Conservation (phyloP, 2,797 vertebrate genomes). For the Poecilia velifera region DNA sequence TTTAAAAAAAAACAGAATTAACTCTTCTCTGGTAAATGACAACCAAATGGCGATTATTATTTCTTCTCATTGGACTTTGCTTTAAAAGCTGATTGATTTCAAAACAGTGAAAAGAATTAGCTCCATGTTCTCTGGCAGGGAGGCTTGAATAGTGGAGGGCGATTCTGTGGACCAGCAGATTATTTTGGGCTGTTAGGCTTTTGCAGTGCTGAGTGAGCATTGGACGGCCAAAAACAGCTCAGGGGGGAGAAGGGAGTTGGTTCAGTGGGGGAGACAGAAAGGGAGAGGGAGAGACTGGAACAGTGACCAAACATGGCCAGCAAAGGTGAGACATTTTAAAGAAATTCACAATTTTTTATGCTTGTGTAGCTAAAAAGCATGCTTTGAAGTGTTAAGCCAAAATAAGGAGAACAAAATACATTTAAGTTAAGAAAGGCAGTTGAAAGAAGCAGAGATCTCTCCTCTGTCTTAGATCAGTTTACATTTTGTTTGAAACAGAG, state of each 20-base stretch:
- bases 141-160: conserved; percentile 55
- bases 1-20: background rate
- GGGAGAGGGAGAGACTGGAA: conserved; percentile 48
- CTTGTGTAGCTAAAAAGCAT: background rate
- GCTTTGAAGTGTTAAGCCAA: background rate
- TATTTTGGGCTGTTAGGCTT: conserved; percentile 81
- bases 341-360: conserved; percentile 14
- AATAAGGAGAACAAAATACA: background rate
- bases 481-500: conserved; percentile 2
- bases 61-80: background rate
- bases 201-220: conserved; percentile 80
- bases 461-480: conserved; percentile 15
- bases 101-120: background rate
- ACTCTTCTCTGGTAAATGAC: background rate
- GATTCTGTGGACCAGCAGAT: conserved; percentile 57
- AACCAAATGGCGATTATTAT: background rate
- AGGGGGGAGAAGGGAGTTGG: conserved; percentile 51
- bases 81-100: background rate
- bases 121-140: conserved; percentile 27
- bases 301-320: conserved; percentile 75
- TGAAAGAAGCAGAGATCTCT: conserved; percentile 4
- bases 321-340: conserved; percentile 78
- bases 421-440: conserved; percentile 5
- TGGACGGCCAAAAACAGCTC: conserved; percentile 79
- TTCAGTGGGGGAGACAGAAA: conserved; percentile 48